Conservation (phyloP, 2,888 invertebrate genomes). For the Aleiodes alternator region DNA sequence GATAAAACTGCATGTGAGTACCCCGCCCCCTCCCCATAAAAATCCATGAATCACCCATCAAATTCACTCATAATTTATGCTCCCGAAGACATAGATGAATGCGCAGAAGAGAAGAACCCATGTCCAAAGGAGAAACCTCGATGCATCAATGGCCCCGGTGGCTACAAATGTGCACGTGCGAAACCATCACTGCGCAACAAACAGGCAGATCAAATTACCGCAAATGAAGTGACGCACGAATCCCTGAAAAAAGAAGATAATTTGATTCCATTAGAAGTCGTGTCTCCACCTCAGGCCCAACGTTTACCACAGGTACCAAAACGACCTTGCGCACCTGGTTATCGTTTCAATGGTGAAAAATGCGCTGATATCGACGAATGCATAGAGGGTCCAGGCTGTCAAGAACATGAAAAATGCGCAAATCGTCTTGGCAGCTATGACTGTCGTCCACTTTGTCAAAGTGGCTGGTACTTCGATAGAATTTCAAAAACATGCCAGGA, state of each 20-base stretch:
- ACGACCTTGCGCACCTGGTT: constrained; percentile 62
- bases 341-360: constrained; percentile 69
- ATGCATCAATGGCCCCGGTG: constrained; percentile 88
- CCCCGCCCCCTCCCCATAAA: not conserved
- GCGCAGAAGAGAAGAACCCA: constrained; percentile 69
- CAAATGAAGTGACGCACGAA: constrained; percentile 34
- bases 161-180: constrained; percentile 76
- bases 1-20: constrained; percentile 51
- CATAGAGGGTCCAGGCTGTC: constrained; percentile 67
- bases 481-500: constrained; percentile 73
- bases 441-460: constrained; percentile 70
- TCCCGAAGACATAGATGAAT: constrained; percentile 78
- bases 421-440: constrained; percentile 76
- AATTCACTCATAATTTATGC: constrained; percentile 18
- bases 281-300: not conserved
- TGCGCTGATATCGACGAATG: constrained; percentile 80
- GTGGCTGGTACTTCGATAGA: constrained; percentile 67
- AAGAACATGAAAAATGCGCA: constrained; percentile 73
- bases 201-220: constrained; percentile 8
- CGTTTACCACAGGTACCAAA: not conserved
- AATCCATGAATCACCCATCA: not conserved
- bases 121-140: constrained; percentile 76
- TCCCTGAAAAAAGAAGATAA: constrained; percentile 31
- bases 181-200: not conserved
- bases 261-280: constrained; percentile 5